A percentile compares a stretch with the other conserved stretches of the same genome.
phyloP scores from a whole-genome alignment of 2,797 vertebrate genomes.

The Sternotherus odoratus region DNA sequence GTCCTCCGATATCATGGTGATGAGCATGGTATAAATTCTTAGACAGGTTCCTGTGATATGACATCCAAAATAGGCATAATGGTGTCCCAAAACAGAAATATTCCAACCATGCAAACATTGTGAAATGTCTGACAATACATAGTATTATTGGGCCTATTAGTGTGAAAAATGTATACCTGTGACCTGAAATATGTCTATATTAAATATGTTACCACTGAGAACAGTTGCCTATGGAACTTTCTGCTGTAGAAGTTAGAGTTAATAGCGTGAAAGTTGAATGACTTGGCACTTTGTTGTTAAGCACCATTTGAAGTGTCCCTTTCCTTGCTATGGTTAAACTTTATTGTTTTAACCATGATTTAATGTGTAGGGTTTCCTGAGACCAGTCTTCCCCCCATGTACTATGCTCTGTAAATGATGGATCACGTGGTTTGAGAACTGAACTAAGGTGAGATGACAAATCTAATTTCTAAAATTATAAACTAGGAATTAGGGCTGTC shows the following conservation, averaged over 20 bases:
- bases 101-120: neutral
- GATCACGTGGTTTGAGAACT: neutral
- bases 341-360: neutral
- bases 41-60: neutral
- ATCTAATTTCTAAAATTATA: neutral
- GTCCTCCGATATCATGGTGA: neutral
- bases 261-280: neutral
- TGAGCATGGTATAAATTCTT: neutral
- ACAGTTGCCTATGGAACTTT: neutral
- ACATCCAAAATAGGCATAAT: neutral
- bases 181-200: neutral
- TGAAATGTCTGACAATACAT: neutral
- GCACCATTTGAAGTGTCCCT: neutral
- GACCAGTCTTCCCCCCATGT: neutral
- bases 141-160: neutral
- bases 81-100: fast-evolving
- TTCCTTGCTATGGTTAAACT: neutral
- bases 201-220: neutral
- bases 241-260: neutral
- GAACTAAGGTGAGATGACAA: neutral
- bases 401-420: neutral
- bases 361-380: neutral
- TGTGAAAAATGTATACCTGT: neutral
- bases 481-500: too few relatives aligned
- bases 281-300: neutral